phyloP scores from a whole-genome alignment of 2,113 vertebrate genomes.

The Pachycephala philippinensis region DNA sequence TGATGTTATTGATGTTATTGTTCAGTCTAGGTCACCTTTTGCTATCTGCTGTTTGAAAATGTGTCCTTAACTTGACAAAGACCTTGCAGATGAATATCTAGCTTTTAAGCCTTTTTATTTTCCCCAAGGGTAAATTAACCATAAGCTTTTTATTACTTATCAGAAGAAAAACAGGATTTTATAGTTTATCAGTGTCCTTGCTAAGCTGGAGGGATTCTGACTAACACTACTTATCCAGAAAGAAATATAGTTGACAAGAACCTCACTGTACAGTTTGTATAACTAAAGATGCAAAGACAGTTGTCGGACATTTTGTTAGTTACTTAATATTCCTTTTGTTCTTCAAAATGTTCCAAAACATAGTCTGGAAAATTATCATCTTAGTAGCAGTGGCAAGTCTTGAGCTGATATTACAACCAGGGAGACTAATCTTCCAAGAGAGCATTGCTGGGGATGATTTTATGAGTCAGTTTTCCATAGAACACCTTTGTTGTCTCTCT shows the following conservation, averaged over 20 bases:
- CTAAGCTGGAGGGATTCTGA: not conserved
- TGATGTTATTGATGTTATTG: not conserved
- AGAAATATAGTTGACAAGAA: not conserved
- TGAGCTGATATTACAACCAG: not conserved
- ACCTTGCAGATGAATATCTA: not conserved
- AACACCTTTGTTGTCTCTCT: not conserved
- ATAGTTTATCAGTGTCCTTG: not conserved
- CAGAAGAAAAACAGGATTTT: not conserved
- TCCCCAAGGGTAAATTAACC: not conserved
- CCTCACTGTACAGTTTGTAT: not conserved
- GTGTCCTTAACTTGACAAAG: not conserved
- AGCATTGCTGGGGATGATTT: not conserved
- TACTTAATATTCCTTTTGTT: not conserved
- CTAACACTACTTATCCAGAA: not conserved
- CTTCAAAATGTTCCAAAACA: not conserved
- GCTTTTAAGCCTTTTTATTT: not conserved
- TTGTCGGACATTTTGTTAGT: accelerated
- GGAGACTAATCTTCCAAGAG: not conserved
- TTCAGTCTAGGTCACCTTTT: not conserved
- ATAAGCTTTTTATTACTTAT: not conserved
- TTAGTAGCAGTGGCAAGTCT: not conserved
- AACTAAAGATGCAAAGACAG: not conserved
- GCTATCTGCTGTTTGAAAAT: not conserved
- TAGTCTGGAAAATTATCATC: not conserved
- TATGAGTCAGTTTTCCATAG: not conserved